A percentile compares a stretch with the other conserved stretches of the same genome.
These are phyloP conservation scores for Rhabdomys dilectus DNA, from an alignment of 2,113 vertebrate genomes.

Conservation along the genomic window DNA sequence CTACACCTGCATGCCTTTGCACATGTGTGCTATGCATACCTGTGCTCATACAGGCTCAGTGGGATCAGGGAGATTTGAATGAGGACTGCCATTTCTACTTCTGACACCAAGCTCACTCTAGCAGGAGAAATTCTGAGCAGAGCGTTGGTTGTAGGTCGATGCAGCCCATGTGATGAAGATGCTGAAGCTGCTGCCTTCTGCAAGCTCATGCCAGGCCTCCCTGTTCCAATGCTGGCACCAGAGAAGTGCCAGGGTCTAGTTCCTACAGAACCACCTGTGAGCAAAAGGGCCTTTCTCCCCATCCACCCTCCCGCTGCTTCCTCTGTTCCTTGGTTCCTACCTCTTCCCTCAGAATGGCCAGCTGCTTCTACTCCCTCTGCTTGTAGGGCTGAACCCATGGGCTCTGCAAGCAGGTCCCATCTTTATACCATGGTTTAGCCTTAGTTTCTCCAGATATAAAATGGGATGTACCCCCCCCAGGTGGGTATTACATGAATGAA, in stretches of 20 bases:
- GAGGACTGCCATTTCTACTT: neutral
- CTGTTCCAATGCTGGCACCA: neutral
- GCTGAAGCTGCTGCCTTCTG: neutral
- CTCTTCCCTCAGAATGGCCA: neutral
- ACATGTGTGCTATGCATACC: fast-evolving
- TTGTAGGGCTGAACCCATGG: neutral
- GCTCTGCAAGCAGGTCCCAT: neutral
- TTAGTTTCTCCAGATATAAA: conserved; percentile 53
- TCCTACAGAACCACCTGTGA: neutral
- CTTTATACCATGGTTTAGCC: neutral
- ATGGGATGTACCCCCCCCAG: conserved; percentile 9
- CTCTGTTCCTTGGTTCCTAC: neutral
- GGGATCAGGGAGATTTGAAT: neutral
- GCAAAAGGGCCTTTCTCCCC: neutral
- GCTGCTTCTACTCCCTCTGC: neutral
- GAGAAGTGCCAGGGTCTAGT: neutral
- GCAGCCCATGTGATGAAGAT: neutral
- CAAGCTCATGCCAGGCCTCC: neutral
- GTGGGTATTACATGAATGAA: fast-evolving
- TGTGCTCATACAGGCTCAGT: neutral
- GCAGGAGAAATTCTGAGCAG: conserved; percentile 42
- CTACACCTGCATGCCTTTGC: neutral
- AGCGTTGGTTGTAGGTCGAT: neutral
- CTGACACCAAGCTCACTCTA: conserved; percentile 52
- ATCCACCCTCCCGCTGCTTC: neutral